Percentiles rank a stretch among this genome's conserved stretches.
phyloP scores from a whole-genome alignment of 2,113 vertebrate genomes.

The Stegastes partitus region DNA sequence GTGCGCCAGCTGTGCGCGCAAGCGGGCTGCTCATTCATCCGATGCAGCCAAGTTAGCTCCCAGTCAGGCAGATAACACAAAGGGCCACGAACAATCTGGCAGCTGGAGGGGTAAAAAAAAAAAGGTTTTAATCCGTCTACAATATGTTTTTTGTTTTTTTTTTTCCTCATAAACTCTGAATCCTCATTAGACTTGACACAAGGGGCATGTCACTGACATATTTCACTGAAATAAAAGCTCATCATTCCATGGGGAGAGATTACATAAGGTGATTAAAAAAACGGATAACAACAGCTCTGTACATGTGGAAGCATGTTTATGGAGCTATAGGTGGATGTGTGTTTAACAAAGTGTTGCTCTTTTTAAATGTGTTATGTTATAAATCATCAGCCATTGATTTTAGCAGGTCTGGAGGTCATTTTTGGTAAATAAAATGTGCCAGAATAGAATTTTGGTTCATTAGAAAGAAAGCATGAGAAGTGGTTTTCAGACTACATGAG shows the following conservation, averaged over 20 bases:
- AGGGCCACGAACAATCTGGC: neutral
- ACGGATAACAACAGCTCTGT: neutral
- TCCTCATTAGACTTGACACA: neutral
- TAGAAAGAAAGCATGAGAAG: too few relatives aligned
- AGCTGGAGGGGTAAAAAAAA: neutral
- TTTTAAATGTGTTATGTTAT: too few relatives aligned
- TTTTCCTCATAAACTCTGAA: neutral
- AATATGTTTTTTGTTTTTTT: neutral
- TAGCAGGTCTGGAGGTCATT: too few relatives aligned
- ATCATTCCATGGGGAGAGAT: neutral
- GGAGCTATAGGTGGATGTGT: too few relatives aligned
- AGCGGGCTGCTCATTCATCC: conserved; percentile 21
- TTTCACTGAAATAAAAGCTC: neutral
- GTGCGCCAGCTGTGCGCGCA: conserved; percentile 49
- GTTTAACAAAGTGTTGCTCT: too few relatives aligned
- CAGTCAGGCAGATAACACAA: neutral
- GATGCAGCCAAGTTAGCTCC: conserved; percentile 14
- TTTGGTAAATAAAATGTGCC: too few relatives aligned
- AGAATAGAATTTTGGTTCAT: too few relatives aligned
- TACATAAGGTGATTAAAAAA: conserved; percentile 32
- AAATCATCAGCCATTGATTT: too few relatives aligned
- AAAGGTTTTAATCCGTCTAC: neutral
- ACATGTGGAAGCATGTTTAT: neutral
- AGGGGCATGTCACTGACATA: neutral
- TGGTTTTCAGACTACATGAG: too few relatives aligned